Evolutionary conservation across 2,888 invertebrate species (phyloP).

Genomic region (Nymphalis urticae): DNA sequence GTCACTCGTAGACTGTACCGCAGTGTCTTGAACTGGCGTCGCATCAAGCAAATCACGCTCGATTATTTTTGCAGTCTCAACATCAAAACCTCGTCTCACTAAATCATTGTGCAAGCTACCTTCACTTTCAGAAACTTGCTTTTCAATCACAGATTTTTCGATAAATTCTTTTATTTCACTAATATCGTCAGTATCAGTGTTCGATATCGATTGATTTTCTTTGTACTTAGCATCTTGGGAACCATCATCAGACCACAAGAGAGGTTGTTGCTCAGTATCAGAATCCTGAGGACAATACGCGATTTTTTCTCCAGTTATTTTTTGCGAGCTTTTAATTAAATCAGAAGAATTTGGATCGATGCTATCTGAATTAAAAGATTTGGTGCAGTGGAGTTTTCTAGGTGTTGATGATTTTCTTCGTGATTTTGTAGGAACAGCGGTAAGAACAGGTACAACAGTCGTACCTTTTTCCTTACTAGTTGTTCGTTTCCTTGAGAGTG

Average conservation of each 20-base stretch:
- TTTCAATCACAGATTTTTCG: constrained; percentile 47
- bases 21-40: constrained; percentile 45
- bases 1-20: constrained; percentile 31
- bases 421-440: constrained; percentile 63
- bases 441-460: constrained; percentile 39
- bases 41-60: constrained; percentile 71
- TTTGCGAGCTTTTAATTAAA: constrained; percentile 40
- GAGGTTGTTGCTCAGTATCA: constrained; percentile 60
- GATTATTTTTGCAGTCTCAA: constrained; percentile 71
- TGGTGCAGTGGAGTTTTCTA: constrained; percentile 68
- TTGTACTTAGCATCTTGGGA: constrained; percentile 61
- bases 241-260: constrained; percentile 72
- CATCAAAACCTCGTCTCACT: constrained; percentile 71
- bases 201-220: constrained; percentile 35
- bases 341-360: constrained; percentile 56
- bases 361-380: constrained; percentile 62
- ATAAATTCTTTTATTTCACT: constrained; percentile 69
- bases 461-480: constrained; percentile 53
- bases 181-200: constrained; percentile 63
- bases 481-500: constrained; percentile 45
- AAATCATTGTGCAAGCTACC: constrained; percentile 64
- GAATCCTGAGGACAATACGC: constrained; percentile 52
- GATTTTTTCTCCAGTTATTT: constrained; percentile 38
- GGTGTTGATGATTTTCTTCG: constrained; percentile 77
- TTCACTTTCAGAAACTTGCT: constrained; percentile 36